Conservation (phyloP, 2,113 vertebrate genomes). For the Arvicanthis niloticus region DNA sequence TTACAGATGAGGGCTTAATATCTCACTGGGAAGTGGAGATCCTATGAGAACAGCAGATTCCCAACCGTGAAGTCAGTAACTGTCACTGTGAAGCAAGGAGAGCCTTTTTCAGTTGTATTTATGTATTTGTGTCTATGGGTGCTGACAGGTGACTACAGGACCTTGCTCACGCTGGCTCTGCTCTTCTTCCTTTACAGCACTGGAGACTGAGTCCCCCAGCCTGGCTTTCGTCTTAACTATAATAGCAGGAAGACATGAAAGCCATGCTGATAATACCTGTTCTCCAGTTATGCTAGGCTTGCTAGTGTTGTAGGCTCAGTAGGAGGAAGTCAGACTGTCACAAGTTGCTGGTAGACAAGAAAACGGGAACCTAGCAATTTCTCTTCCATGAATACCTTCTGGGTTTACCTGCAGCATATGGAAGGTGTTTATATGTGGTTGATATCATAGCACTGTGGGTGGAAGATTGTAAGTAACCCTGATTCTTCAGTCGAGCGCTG, state of each 20-base stretch:
- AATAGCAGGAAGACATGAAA: not conserved
- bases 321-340: not conserved
- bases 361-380: not conserved
- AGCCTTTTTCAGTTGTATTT: not conserved
- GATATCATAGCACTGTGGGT: too few species aligned
- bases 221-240: not conserved
- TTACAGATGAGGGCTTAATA: not conserved
- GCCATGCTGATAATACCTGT: not conserved
- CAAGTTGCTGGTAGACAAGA: not conserved
- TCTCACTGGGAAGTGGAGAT: not conserved
- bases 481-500: not conserved
- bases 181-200: not conserved
- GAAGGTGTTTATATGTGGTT: too few species aligned
- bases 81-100: not conserved
- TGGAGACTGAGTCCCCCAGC: not conserved
- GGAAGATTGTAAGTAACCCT: not conserved
- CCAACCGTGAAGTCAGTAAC: not conserved
- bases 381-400: not conserved
- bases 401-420: not conserved
- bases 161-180: not conserved
- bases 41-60: not conserved
- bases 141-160: not conserved
- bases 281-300: not conserved
- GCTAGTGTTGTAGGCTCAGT: not conserved
- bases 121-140: not conserved